These are phyloP conservation scores for Pteronotus mesoamericanus DNA, from an alignment of 2,797 vertebrate species.

Conservation along the genomic window DNA sequence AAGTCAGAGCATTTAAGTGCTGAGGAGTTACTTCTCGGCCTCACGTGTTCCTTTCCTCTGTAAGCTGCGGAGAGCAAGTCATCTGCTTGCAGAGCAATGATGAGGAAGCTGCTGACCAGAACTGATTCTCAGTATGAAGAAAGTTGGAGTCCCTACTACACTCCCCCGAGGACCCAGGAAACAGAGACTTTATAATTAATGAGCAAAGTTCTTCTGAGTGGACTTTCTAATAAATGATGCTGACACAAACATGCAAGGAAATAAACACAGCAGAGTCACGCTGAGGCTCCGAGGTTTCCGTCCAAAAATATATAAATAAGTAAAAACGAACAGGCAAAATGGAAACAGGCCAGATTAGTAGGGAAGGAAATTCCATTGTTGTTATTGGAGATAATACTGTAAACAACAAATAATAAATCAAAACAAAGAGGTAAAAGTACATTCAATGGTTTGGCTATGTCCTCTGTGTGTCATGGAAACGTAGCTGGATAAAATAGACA, in stretches of 20 bases:
- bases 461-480: constrained; percentile 3
- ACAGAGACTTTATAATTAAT: neutral
- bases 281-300: constrained; percentile 52
- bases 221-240: constrained; percentile 43
- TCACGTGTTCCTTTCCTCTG: neutral
- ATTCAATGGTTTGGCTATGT: neutral
- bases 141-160: neutral
- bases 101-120: neutral
- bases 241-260: constrained; percentile 45
- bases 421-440: constrained; percentile 47
- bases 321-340: constrained; percentile 71
- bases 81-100: neutral
- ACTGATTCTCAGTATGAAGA: neutral
- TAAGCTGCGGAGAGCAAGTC: neutral
- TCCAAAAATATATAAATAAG: constrained; percentile 42
- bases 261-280: constrained; percentile 42
- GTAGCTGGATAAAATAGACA: neutral
- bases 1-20: neutral
- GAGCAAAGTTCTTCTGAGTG: constrained; percentile 16
- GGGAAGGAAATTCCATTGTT: constrained; percentile 74
- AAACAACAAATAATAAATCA: constrained; percentile 76
- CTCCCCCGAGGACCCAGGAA: neutral
- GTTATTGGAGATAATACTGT: constrained; percentile 61
- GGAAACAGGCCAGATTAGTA: constrained; percentile 72
- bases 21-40: neutral